Conservation (phyloP, 2,113 vertebrate genomes). For the Entelurus aequoreus region DNA sequence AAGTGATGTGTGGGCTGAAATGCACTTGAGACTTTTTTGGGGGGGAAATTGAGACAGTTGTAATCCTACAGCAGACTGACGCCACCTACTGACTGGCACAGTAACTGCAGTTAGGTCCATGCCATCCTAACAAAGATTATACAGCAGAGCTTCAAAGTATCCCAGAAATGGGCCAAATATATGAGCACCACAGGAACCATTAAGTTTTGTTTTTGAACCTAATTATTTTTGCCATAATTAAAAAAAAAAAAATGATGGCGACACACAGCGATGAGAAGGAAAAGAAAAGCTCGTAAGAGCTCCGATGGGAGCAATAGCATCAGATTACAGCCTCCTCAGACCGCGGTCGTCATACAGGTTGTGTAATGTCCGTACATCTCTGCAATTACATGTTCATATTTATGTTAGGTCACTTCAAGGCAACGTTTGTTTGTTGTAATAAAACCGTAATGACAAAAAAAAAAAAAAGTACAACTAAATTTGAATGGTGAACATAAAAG, state of each 20-base stretch:
- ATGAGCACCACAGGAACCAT: too few species aligned
- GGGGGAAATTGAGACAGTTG: neutral
- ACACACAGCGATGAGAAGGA: neutral
- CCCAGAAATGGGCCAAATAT: too few species aligned
- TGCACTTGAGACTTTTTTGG: slow-evolving; percentile 1
- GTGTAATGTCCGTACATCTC: slow-evolving; percentile 48
- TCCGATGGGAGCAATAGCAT: slow-evolving; percentile 70
- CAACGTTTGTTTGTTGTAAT: slow-evolving; percentile 60
- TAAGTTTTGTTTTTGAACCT: too few species aligned
- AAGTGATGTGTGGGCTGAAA: neutral
- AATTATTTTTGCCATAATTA: too few species aligned
- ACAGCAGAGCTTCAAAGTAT: too few species aligned
- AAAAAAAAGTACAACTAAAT: slow-evolving; percentile 24
- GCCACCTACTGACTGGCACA: neutral
- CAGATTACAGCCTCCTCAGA: slow-evolving; percentile 71
- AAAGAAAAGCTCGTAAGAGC: slow-evolving; percentile 53
- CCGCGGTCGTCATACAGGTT: slow-evolving; percentile 72
- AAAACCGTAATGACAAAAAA: slow-evolving; percentile 46
- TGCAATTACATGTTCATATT: slow-evolving; percentile 16
- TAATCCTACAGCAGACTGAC: neutral
- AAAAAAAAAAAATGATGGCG: too few species aligned
- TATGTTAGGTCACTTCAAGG: slow-evolving; percentile 67
- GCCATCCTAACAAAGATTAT: too few species aligned
- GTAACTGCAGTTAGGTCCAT: neutral
- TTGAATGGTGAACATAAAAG: too few species aligned